phyloP scores from a whole-genome alignment of 1,140 invertebrate species.

The Drosophila arawakana region DNA sequence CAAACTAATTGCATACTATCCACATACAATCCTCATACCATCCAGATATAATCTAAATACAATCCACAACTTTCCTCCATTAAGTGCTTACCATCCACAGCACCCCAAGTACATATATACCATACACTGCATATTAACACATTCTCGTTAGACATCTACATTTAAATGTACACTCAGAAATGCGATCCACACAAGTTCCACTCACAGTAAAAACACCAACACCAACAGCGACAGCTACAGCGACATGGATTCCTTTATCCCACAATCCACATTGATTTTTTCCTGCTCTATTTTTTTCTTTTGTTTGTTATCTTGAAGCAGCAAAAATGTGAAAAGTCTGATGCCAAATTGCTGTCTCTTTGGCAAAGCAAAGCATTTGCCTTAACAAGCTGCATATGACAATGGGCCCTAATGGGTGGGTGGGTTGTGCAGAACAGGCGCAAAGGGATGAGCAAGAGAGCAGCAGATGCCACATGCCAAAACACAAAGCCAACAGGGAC shows the following conservation, averaged over 20 bases:
- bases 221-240: background rate
- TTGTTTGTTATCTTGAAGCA: no score
- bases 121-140: no score
- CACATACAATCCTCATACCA: no score
- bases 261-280: background rate
- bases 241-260: conserved; percentile 4
- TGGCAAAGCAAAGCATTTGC: conserved; percentile 44
- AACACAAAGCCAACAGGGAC: conserved; percentile 13
- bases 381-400: conserved; percentile 54
- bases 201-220: background rate
- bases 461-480: conserved; percentile 24
- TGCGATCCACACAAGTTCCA: background rate
- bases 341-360: conserved; percentile 23
- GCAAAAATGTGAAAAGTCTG: background rate
- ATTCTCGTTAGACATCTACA: background rate
- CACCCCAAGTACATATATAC: no score
- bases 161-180: background rate
- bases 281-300: background rate
- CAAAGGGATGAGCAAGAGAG: background rate
- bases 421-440: background rate
- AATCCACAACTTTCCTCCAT: background rate
- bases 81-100: no score
- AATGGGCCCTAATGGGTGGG: conserved; percentile 60
- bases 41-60: no score
- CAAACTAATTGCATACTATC: no score